Base-by-base conservation (phyloP, 2,113 vertebrate species). In the Uropsilus gracilis region DNA sequence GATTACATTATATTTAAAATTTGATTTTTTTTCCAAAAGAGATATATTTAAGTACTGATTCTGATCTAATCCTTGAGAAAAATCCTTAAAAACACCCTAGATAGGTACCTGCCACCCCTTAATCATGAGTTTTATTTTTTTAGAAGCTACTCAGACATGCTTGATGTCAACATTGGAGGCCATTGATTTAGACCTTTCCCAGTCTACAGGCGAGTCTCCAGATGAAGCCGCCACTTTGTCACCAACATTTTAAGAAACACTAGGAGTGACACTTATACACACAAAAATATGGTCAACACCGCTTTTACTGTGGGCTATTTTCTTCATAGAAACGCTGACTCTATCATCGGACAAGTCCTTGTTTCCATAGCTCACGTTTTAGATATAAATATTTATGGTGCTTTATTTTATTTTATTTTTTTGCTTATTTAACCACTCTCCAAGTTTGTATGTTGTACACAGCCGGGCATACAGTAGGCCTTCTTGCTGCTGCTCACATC, bases 21-120 rank as follows among this genome's bases (percentile, higher is more conserved):
- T 4, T n/a, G 66, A 28, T 26, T 59, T 87, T 92, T 88, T 69
- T 2, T 93, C 86, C 34, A 94, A 78, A 92, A 80, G 42, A 53
- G 63, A 50, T 75, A 71, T 12, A 55, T 55, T 68, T 75, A 48
- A 83, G 75, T 59, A 80, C 17, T 16, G 59, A 76, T 44, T 53
- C 13, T 80, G 17, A 61, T 24, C 44, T 90, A 94, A 86, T 61
- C 17, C 30, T 13, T 68, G 68, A 91, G 82, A 73, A 91, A 80
- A 91, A 48, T 57, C 77, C 14, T 82, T 59, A 14, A 17, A 68
- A 78, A 39, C 46, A 85, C 11, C n/a, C n/a, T n/a, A n/a, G n/a
- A n/a, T n/a, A n/a, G n/a, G n/a, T n/a, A n/a, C n/a, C n/a, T n/a
- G n/a, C n/a, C n/a, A n/a, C n/a, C n/a, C n/a, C n/a, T n/a, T n/a